A percentile compares a stretch with the other conserved stretches of the same genome.
These are phyloP conservation scores for Apocrypta bakeri DNA, from an alignment of 1,140 invertebrate species.

Conservation along the genomic window DNA sequence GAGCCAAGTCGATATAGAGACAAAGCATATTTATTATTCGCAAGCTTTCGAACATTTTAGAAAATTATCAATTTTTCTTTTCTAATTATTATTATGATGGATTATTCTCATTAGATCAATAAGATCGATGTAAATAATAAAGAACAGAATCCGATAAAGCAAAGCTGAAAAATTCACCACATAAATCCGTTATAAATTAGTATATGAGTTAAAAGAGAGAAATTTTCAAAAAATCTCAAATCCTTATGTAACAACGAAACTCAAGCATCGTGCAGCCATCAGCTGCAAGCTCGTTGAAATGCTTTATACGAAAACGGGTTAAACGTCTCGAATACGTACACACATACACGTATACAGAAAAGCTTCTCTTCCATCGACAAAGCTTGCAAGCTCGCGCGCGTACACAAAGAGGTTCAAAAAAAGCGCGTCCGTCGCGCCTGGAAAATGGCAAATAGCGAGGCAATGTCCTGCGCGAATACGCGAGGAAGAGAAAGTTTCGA, in stretches of 20 bases:
- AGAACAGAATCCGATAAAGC: no score
- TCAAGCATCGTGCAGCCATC: background rate
- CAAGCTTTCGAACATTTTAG: no score
- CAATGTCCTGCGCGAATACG: conserved; percentile 4
- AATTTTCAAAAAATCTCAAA: background rate
- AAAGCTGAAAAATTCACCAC: no score
- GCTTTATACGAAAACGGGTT: background rate
- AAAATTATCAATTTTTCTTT: no score
- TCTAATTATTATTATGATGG: no score
- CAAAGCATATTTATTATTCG: no score
- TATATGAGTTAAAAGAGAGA: no score
- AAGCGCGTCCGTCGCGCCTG: background rate
- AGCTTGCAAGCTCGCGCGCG: no score
- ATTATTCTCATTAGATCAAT: no score
- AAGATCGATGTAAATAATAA: no score
- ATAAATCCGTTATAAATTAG: no score
- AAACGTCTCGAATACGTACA: background rate
- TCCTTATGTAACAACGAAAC: background rate
- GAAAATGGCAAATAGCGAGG: conserved; percentile 22
- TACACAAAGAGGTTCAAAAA: background rate
- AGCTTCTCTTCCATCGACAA: background rate
- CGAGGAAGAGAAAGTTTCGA: conserved; percentile 24
- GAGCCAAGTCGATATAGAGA: no score
- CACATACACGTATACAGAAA: background rate
- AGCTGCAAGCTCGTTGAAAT: background rate